A percentile compares a stretch with the other conserved stretches of the same genome.
phyloP scores from a whole-genome alignment of 2,113 vertebrate species.

The Penelope pileata region DNA sequence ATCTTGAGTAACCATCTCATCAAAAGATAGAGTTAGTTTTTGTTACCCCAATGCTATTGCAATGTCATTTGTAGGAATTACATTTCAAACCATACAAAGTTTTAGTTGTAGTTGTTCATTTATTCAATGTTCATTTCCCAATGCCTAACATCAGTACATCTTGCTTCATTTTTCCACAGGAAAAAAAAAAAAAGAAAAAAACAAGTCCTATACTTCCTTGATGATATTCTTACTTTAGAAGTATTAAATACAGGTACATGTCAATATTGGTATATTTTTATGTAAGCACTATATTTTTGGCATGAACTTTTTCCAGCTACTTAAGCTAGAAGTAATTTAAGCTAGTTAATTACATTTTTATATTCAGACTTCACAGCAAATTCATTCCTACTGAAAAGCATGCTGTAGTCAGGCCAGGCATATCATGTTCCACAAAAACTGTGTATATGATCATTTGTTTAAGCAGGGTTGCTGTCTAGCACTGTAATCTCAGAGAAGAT shows the following conservation, averaged over 20 bases:
- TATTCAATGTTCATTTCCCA: too few species aligned
- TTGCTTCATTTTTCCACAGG: neutral
- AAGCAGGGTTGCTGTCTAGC: neutral
- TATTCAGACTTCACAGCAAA: neutral
- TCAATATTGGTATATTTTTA: neutral
- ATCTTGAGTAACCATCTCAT: neutral
- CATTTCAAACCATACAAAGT: neutral
- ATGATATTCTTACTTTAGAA: neutral
- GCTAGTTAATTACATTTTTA: neutral
- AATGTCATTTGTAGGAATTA: neutral
- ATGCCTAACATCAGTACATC: neutral
- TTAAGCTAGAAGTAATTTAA: neutral
- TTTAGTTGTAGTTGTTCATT: neutral
- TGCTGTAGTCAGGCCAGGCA: neutral
- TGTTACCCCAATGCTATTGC: neutral
- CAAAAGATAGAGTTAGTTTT: neutral
- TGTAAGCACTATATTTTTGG: neutral
- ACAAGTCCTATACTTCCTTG: neutral
- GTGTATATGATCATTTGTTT: neutral
- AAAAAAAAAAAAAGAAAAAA: neutral
- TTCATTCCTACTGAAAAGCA: neutral
- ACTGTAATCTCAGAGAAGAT: neutral
- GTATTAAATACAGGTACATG: neutral
- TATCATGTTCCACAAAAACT: neutral
- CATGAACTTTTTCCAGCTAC: neutral